Base-by-base conservation (phyloP, 2,888 invertebrate species). In the Linyphia triangularis region DNA sequence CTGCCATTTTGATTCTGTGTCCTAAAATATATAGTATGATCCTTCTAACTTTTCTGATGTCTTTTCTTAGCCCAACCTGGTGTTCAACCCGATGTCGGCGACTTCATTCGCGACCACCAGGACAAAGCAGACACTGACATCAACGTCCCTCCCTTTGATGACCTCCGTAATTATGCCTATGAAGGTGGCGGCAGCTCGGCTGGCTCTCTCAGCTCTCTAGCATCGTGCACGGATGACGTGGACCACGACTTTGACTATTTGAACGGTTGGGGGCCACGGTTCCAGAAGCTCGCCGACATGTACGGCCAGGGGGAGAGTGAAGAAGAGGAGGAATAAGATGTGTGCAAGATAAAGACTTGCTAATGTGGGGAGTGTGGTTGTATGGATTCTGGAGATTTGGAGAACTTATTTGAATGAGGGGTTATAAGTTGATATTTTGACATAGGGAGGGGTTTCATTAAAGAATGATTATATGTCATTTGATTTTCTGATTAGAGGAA, bases 91-190 rank as follows among this genome's bases (percentile, higher is more conserved):
- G 97, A 97, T 91, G 97, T 98, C 91, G 97, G 96, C 91, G 96
- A 96, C 72, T 98, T 98, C 93, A 94, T 98, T 70, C 96, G 96
- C 91, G 96, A 96, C 92, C 98, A 97, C 93, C 96, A 98, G 92
- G 96, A 96, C 67, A 90, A 90, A 90, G 96, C 98, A 91, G 98
- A 98, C 93, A 95, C 96, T 90, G 99, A 99, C 93, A 96, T 97
- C 0, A 96, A 96, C 91, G 97, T 96, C 91, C 95, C 94, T 92
- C 98, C 98, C 0, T 97, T 96, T 92, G 99, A 99, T 93, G 99
- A 99, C 93, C 97, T 99, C 24, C 95, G 99, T 88, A 97, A 99
- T 93, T 99, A 99, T 93, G 98, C 98, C 84, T 99, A 99, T 92
- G 99, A 99, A 93, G 99, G 99, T 67, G 97, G 97, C 92, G 98